Evolutionary conservation across 2,888 invertebrate species (phyloP).

Genomic region (Prosapia bicincta): DNA sequence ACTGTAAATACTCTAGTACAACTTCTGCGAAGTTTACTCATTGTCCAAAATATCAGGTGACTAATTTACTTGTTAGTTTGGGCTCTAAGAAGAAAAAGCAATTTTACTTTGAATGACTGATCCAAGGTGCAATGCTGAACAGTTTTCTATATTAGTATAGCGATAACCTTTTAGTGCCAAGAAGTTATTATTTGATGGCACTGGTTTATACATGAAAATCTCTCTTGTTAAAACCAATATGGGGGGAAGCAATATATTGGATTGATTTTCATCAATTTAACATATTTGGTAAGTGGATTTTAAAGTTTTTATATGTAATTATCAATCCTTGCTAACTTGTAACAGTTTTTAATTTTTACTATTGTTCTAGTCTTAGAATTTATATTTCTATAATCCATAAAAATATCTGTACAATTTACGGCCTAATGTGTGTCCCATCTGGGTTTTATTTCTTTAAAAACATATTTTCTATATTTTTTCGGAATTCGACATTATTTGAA

Average conservation of each 20-base stretch:
- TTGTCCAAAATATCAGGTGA: background rate
- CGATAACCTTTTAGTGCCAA: background rate
- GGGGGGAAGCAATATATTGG: background rate
- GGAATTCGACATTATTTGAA: too few relatives aligned
- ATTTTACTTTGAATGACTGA: background rate
- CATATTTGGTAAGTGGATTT: background rate
- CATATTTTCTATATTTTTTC: too few relatives aligned
- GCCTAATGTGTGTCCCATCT: background rate
- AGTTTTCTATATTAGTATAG: background rate
- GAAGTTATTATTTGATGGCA: background rate
- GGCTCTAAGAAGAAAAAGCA: background rate
- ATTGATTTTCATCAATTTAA: background rate
- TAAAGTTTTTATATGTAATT: background rate
- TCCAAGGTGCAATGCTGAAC: background rate
- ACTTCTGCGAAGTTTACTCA: background rate
- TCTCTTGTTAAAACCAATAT: background rate
- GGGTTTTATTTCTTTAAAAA: background rate
- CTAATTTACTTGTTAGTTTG: background rate
- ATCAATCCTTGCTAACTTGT: background rate
- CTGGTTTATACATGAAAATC: background rate
- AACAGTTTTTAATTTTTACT: background rate
- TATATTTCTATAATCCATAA: background rate
- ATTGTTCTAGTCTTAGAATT: background rate
- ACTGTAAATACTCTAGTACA: background rate
- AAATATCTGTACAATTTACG: background rate